Evolutionary conservation across 2,113 vertebrate species (phyloP).

Genomic region (Hemichromis elongatus): DNA sequence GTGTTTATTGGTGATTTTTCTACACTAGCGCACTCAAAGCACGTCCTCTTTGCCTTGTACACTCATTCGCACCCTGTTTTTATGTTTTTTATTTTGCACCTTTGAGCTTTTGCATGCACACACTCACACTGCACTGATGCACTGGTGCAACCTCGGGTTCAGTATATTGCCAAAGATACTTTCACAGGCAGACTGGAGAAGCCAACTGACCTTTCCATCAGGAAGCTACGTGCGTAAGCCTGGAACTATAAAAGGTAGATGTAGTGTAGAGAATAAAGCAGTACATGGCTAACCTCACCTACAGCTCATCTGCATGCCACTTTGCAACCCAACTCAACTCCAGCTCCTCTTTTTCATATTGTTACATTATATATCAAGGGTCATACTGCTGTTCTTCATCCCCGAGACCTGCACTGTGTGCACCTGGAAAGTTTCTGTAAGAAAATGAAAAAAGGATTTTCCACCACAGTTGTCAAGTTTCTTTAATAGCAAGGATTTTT

Average conservation of each 20-base stretch:
- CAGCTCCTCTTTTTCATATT: not conserved
- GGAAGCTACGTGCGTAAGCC: not conserved
- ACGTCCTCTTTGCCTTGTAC: not conserved
- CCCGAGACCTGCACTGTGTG: not conserved
- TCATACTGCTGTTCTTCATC: not conserved
- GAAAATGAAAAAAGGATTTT: not conserved
- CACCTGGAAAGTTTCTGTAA: not conserved
- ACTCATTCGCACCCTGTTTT: not conserved
- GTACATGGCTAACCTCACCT: not conserved
- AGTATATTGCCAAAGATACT: not conserved
- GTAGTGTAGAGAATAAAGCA: not conserved
- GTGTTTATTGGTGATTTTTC: not conserved
- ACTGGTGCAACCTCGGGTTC: not conserved
- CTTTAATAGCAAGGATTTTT: not conserved
- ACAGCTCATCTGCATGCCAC: not conserved
- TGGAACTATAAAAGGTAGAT: not conserved
- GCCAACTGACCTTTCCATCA: accelerated
- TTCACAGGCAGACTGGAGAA: not conserved
- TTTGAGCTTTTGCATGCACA: not conserved
- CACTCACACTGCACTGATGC: not conserved
- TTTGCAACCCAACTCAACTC: not conserved
- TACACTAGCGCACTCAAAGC: not conserved
- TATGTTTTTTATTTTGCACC: not conserved
- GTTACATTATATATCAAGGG: not conserved
- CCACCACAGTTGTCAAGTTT: not conserved